phyloP scores from a whole-genome alignment of 2,888 invertebrate species.

The Drosophila atripex region DNA sequence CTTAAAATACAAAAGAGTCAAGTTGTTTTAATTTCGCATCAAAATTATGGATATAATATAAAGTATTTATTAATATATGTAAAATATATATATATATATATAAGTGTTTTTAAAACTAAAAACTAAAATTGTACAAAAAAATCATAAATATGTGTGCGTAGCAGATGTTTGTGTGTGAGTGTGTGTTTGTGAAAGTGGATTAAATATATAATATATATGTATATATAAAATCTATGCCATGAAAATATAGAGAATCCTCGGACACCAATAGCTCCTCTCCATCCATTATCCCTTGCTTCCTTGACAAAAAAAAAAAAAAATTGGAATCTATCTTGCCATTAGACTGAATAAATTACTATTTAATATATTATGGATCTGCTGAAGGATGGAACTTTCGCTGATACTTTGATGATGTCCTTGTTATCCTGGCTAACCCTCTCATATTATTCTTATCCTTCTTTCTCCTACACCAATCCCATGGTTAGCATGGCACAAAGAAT shows the following conservation, averaged over 20 bases:
- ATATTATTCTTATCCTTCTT: slow-evolving; percentile 2
- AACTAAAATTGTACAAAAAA: slow-evolving; percentile 9
- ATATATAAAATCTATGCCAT: slow-evolving; percentile 11
- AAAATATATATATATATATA: slow-evolving; percentile 1
- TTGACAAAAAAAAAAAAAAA: not conserved
- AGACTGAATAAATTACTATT: slow-evolving; percentile 37
- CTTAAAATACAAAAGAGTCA: slow-evolving; percentile 2
- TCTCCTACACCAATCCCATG: slow-evolving; percentile 7
- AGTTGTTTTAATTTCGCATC: slow-evolving; percentile 4
- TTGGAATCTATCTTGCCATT: not conserved
- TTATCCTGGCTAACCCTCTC: not conserved
- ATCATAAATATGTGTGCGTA: slow-evolving; percentile 22
- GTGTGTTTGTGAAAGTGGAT: slow-evolving; percentile 13
- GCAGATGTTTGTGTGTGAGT: not conserved
- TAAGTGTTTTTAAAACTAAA: slow-evolving; percentile 14
- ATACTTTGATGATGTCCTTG: not conserved
- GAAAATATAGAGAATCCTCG: slow-evolving; percentile 8
- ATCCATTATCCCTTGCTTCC: not conserved
- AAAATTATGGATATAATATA: slow-evolving; percentile 2
- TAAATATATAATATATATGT: not conserved
- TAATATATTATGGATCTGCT: not conserved
- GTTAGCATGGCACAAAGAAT: slow-evolving; percentile 50
- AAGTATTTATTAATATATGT: not conserved
- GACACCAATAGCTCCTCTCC: not conserved
- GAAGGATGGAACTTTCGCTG: slow-evolving; percentile 22